Conservation (phyloP, 1,140 invertebrate species). For the Achatina immaculata region DNA sequence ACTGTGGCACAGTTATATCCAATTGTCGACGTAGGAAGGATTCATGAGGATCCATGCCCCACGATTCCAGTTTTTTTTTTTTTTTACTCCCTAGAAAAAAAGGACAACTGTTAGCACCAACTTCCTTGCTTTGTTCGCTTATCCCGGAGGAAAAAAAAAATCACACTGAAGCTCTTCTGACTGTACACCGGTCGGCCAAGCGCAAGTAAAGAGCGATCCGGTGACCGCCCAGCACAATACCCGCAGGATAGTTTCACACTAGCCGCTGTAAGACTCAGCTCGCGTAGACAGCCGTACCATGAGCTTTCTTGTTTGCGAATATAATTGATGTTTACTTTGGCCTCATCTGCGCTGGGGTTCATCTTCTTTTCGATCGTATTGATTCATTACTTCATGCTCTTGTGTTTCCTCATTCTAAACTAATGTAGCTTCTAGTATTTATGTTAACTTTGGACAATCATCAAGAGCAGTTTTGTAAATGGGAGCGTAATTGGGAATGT, state of each 20-base stretch:
- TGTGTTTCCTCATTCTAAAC: not conserved
- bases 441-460: no score
- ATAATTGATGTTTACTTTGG: conserved; percentile 9
- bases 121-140: not conserved
- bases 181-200: not conserved
- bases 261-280: not conserved
- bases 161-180: not conserved
- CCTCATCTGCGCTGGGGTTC: not conserved
- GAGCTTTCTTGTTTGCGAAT: conserved; percentile 12
- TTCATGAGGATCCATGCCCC: not conserved
- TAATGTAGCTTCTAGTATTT: no score
- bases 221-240: not conserved
- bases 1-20: conserved; percentile 16
- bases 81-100: not conserved
- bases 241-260: not conserved
- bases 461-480: no score
- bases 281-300: not conserved
- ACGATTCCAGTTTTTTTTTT: no score
- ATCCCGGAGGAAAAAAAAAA: no score
- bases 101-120: not conserved
- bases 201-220: not conserved
- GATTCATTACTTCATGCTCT: not conserved
- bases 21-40: not conserved
- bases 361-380: not conserved
- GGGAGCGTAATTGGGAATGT: no score